A percentile compares a stretch with the other conserved stretches of the same genome.
Conservation (phyloP, 2,888 invertebrate species). For the Habrosyne pyritoides region DNA sequence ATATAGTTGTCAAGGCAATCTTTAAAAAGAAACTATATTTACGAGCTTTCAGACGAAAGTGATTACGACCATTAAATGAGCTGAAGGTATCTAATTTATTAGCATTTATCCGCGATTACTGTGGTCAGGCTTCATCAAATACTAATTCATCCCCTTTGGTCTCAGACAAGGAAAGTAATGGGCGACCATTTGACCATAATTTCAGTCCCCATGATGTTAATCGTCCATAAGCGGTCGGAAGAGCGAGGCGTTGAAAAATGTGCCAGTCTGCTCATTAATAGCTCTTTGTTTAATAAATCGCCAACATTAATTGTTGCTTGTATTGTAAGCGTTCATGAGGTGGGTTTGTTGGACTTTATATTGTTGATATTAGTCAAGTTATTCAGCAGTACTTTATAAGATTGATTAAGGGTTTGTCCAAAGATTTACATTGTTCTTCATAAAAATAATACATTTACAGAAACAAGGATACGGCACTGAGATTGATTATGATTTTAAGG, state of each 20-base stretch:
- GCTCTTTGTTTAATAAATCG: constrained; percentile 17
- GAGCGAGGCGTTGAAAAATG: constrained; percentile 13
- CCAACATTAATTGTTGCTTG: not conserved
- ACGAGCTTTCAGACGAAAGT: constrained; percentile 8
- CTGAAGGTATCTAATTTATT: constrained; percentile 22
- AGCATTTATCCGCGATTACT: constrained; percentile 9
- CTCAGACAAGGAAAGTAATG: constrained; percentile 22
- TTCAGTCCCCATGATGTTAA: not conserved
- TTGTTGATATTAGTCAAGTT: not conserved
- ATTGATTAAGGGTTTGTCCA: not conserved
- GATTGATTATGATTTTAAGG: no score
- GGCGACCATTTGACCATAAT: constrained; percentile 24
- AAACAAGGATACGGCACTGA: no score
- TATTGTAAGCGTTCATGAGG: not conserved
- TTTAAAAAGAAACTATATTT: not conserved
- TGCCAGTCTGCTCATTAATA: constrained; percentile 17
- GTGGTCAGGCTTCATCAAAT: constrained; percentile 22
- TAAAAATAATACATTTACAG: no score
- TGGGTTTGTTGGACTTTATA: not conserved
- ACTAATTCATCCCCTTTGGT: constrained; percentile 20
- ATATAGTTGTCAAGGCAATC: not conserved
- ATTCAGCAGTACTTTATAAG: not conserved
- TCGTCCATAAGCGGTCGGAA: constrained; percentile 4
- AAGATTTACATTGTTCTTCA: no score
- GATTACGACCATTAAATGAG: constrained; percentile 18